phyloP scores from a whole-genome alignment of 2,113 vertebrate genomes.

The Paracanthobrama guichenoti region DNA sequence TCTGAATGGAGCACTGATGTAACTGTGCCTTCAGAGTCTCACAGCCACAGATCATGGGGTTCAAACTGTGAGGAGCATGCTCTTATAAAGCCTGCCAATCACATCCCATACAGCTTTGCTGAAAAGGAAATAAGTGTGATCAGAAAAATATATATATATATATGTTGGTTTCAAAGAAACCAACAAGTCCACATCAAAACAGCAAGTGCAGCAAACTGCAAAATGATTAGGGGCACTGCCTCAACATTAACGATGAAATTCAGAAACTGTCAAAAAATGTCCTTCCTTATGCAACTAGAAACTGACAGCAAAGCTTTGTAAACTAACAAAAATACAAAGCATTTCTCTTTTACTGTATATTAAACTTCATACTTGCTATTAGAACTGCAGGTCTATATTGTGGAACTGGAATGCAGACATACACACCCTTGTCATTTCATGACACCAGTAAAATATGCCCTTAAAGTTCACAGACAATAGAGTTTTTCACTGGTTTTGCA shows the following conservation, averaged over 20 bases:
- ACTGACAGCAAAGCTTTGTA: neutral
- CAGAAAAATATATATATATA: too few relatives aligned
- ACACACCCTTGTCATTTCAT: constrained; percentile 3
- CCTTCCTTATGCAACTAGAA: too few relatives aligned
- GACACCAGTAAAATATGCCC: neutral
- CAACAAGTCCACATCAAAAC: neutral
- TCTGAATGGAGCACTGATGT: neutral
- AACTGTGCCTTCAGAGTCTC: neutral
- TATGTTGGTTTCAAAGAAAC: neutral
- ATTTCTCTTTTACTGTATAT: neutral
- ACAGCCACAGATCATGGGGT: neutral
- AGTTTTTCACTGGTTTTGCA: neutral
- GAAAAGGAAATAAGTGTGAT: neutral
- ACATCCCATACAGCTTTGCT: neutral
- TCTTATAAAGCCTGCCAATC: neutral
- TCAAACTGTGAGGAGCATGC: neutral
- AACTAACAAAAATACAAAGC: neutral
- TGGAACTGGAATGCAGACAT: constrained; percentile 16
- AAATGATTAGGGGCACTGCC: too few relatives aligned
- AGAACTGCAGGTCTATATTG: neutral
- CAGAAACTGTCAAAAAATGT: neutral
- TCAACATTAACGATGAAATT: neutral
- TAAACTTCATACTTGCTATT: neutral
- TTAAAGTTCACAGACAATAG: neutral
- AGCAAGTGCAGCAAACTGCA: neutral